Evolutionary conservation across 1,140 invertebrate species (phyloP), one percentile per base, ranked within the genome.

Genomic region (Galendromus occidentalis): DNA sequence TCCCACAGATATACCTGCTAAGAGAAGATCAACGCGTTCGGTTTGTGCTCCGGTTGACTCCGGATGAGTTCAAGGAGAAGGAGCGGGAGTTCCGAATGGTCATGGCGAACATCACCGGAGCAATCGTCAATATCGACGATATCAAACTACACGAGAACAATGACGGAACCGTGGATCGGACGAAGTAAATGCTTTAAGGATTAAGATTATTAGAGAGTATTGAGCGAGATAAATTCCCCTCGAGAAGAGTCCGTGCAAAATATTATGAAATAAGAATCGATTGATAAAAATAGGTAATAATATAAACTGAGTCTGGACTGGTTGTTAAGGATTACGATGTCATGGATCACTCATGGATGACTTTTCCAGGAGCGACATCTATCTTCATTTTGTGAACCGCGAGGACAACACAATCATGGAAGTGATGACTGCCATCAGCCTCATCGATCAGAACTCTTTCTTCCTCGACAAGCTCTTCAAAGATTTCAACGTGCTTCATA

Each of bases 101-200:
- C 45, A 75, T 91, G 25, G 82, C 84, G 1, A 87, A 86, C 71
- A 87, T 93, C 0, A 92, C 91, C 0, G 85, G 85, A 22, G 85
- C 87, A 0, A 88, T 92, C 67, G 91, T 95, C 1, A 95, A 95
- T 72, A 84, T 94, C 1, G 91, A 96, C 73, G 87, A 90, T 71
- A 88, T 90, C 69, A 85, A 88, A 73, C 86, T 90, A 39, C 91
- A 96, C 73, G 87, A 90, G 72, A 91, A 92, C 73, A 82, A 85
- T 69, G 86, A 91, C 71, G 91, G 91, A 7, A 86, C 87, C 0
- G 87, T 95, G 1, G 91, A 97, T 75, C 85, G 89, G 71, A 94
- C 90, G 1, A 86, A 90, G 76, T 78, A 75, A 71, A 70, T 71
- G 25, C 12, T 51, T 30, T 1, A 59, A 4, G n/a, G n/a, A n/a